Evolutionary conservation across 35 echinoderm and acorn worm species (phyloP).

Genomic region (Lytechinus pictus): DNA sequence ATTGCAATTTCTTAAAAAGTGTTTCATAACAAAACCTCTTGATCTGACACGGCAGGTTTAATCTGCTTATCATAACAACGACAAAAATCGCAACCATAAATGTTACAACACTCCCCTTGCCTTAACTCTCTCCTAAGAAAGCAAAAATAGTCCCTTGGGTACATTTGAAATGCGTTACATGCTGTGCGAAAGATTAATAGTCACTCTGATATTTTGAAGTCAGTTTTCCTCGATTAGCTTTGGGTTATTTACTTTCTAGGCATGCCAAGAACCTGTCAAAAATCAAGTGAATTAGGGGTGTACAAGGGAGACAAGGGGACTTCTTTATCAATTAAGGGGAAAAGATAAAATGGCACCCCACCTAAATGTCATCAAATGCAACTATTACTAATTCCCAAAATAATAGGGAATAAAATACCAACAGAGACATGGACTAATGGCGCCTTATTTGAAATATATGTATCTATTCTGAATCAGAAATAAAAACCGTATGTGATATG

Average conservation of each 20-base stretch:
- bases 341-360: not conserved
- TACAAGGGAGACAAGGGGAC: not conserved
- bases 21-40: not conserved
- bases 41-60: not conserved
- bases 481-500: no score
- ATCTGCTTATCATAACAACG: conserved; percentile 6
- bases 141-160: not conserved
- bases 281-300: not conserved
- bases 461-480: no score
- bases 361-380: not conserved
- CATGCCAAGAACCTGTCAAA: not conserved
- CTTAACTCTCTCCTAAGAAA: not conserved
- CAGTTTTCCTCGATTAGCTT: not conserved
- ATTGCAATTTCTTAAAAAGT: conserved; percentile 3
- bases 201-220: not conserved
- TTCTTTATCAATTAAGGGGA: not conserved
- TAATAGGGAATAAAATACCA: not conserved
- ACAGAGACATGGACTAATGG: no score
- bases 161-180: not conserved
- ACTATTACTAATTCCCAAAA: no score
- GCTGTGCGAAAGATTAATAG: conserved; percentile 2
- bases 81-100: not conserved
- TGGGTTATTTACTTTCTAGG: not conserved
- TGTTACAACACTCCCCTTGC: not conserved
- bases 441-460: no score